Percentiles rank a stretch among this genome's conserved stretches.
phyloP scores from a whole-genome alignment of 2,888 invertebrate species.

The Calephelis perditalis region DNA sequence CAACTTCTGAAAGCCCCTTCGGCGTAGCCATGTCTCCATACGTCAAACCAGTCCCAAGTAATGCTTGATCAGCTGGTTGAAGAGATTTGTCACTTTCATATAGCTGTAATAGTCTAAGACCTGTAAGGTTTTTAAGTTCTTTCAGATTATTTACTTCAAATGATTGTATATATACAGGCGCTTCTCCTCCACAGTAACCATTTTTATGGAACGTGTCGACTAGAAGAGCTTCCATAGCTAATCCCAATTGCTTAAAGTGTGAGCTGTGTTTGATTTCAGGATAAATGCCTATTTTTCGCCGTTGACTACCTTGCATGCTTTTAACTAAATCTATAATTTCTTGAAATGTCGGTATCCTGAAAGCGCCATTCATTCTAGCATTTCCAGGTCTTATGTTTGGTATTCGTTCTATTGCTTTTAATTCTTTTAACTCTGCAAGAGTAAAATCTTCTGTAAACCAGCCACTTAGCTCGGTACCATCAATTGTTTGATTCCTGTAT shows the following conservation, averaged over 20 bases:
- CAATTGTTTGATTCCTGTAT: conserved; percentile 50
- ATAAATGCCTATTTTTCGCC: conserved; percentile 56
- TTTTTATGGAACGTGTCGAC: conserved; percentile 56
- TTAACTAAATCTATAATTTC: conserved; percentile 64
- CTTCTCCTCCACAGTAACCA: conserved; percentile 47
- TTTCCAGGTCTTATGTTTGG: conserved; percentile 58
- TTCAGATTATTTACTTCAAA: conserved; percentile 65
- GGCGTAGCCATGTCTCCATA: conserved; percentile 60
- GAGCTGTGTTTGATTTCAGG: conserved; percentile 64
- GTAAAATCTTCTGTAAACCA: conserved; percentile 72
- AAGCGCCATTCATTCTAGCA: conserved; percentile 51
- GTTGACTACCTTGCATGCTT: conserved; percentile 51
- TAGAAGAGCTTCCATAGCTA: conserved; percentile 55
- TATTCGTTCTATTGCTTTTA: conserved; percentile 59
- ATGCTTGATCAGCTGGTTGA: conserved; percentile 54
- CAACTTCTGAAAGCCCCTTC: conserved; percentile 55
- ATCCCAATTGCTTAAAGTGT: conserved; percentile 53
- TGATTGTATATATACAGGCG: conserved; percentile 63
- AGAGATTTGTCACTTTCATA: conserved; percentile 35
- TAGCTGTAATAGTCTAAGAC: conserved; percentile 55
- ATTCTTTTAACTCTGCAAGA: conserved; percentile 57
- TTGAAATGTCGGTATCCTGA: conserved; percentile 58
- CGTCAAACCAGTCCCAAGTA: conserved; percentile 47
- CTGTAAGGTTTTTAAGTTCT: conserved; percentile 53
- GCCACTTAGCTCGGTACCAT: conserved; percentile 46